Percentiles rank a stretch among this genome's conserved stretches.
Conservation (phyloP, 2,888 invertebrate genomes). For the Agyllia agylla region DNA sequence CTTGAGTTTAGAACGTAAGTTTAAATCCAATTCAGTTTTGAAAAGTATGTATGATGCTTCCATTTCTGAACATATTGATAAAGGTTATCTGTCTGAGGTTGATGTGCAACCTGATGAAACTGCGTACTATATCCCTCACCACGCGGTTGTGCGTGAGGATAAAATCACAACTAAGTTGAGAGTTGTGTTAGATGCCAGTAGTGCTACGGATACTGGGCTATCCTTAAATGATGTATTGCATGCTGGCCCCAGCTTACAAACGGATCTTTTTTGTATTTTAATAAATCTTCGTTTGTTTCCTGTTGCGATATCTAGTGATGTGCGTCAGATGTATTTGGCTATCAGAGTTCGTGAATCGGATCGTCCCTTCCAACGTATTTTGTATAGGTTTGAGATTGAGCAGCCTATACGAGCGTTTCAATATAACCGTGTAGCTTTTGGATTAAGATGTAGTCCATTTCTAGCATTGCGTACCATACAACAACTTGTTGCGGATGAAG, state of each 20-base stretch:
- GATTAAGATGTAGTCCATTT: neutral
- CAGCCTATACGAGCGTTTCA: neutral
- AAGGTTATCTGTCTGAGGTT: neutral
- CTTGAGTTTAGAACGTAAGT: too few relatives aligned
- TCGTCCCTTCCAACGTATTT: too few relatives aligned
- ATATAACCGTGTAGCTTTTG: neutral
- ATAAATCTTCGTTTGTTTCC: neutral
- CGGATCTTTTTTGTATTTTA: neutral
- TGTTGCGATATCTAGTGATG: neutral
- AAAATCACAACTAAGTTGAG: neutral
- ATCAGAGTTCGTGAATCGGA: neutral
- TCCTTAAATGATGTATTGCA: neutral
- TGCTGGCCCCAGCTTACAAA: neutral
- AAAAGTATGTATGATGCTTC: too few relatives aligned
- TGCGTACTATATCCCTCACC: neutral
- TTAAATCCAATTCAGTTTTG: too few relatives aligned
- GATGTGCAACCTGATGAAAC: neutral
- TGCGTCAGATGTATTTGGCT: neutral
- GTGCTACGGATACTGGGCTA: neutral
- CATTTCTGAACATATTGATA: neutral
- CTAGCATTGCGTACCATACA: neutral
- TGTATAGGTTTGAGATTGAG: neutral
- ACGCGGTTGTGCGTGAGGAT: neutral
- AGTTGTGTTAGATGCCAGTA: neutral
- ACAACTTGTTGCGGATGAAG: too few relatives aligned